phyloP scores from a whole-genome alignment of 1,140 invertebrate genomes.

The Drosophila busckii region DNA sequence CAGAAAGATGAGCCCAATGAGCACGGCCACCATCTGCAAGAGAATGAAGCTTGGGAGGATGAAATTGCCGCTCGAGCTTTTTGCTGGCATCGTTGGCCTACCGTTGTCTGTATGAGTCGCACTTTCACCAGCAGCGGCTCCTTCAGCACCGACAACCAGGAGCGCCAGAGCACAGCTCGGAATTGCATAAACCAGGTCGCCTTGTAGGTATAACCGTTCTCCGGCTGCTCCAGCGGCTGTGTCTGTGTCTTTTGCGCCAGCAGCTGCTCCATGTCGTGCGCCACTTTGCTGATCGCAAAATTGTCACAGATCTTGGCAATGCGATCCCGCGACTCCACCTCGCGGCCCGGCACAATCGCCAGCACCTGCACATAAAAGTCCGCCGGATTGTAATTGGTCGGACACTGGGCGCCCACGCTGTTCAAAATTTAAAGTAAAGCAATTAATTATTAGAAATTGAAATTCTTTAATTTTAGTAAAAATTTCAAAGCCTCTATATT shows the following conservation, averaged over 20 bases:
- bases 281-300: conserved; percentile 82
- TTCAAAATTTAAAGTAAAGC: background rate
- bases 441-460: background rate
- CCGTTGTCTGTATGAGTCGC: conserved; percentile 91
- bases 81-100: no score
- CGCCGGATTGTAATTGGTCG: conserved; percentile 95
- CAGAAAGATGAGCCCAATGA: conserved; percentile 94
- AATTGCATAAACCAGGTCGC: conserved; percentile 94
- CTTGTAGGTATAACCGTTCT: conserved; percentile 83
- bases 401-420: conserved; percentile 87
- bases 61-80: background rate
- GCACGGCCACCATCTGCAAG: conserved; percentile 88
- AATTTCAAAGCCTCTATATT: no score
- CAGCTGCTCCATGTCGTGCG: conserved; percentile 79
- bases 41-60: background rate
- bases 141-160: conserved; percentile 91
- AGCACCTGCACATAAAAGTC: conserved; percentile 96
- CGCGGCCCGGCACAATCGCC: conserved; percentile 90
- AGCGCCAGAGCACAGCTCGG: conserved; percentile 92
- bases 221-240: conserved; percentile 77
- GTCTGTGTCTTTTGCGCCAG: conserved; percentile 63
- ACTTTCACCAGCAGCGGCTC: conserved; percentile 95
- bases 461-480: no score
- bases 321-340: conserved; percentile 86
- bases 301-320: conserved; percentile 89